Percentiles rank a stretch among this genome's conserved stretches.
Evolutionary conservation across 2,888 invertebrate genomes (phyloP).

Genomic region (Synanthedon vespiformis): DNA sequence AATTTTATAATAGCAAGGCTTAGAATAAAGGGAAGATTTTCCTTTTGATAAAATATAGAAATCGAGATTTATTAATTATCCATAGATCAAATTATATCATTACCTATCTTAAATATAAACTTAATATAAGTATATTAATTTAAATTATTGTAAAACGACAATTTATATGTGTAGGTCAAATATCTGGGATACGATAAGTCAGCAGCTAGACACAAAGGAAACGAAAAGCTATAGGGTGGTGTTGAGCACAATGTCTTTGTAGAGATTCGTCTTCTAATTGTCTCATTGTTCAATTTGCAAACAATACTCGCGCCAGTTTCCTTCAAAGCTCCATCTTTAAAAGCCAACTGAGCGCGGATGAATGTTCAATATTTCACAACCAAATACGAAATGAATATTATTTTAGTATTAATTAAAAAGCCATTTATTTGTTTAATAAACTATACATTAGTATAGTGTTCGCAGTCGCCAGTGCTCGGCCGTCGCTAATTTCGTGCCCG

Average conservation of each 20-base stretch:
- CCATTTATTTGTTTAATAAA: too few relatives aligned
- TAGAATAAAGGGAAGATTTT: too few relatives aligned
- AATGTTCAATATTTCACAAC: neutral
- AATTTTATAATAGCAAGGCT: too few relatives aligned
- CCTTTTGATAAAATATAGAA: too few relatives aligned
- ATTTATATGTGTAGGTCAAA: too few relatives aligned
- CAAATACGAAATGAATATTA: neutral
- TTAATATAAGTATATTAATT: neutral
- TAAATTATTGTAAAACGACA: neutral
- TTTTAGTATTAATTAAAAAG: too few relatives aligned
- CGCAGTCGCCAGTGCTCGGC: too few relatives aligned
- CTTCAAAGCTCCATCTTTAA: neutral
- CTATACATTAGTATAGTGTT: too few relatives aligned
- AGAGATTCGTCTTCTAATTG: slow-evolving; percentile 19
- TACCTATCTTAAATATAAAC: neutral
- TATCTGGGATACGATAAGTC: too few relatives aligned
- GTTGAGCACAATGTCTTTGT: slow-evolving; percentile 14
- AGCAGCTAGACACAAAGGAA: neutral
- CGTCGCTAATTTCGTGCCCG: too few relatives aligned
- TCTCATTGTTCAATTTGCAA: slow-evolving; percentile 19
- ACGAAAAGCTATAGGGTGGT: slow-evolving; percentile 1
- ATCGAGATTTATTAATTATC: too few relatives aligned
- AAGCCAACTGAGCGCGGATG: neutral
- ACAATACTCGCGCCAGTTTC: slow-evolving; percentile 14
- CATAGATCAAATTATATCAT: too few relatives aligned